Evolutionary conservation across 2,888 invertebrate genomes (phyloP).

Genomic region (Sesia bembeciformis): DNA sequence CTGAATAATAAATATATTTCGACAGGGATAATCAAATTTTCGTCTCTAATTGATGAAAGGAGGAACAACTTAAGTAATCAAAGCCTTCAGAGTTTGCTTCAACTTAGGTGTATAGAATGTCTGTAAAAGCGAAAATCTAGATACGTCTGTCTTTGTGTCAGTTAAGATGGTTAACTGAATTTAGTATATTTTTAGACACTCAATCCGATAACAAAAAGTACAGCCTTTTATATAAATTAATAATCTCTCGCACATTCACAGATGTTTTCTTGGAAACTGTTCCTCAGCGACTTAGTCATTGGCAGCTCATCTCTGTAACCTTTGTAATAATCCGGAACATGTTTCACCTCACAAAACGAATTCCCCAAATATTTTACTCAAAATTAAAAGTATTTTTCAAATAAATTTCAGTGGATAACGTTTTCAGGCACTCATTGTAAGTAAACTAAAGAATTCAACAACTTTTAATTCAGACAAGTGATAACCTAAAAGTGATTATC

Average conservation of each 20-base stretch:
- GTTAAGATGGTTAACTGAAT: no score
- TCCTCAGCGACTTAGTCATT: neutral
- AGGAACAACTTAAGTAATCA: neutral
- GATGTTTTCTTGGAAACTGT: neutral
- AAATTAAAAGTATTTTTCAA: neutral
- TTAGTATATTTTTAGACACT: no score
- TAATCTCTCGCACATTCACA: neutral
- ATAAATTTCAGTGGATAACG: neutral
- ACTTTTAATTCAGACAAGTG: no score
- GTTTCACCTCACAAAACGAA: neutral
- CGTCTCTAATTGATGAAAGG: neutral
- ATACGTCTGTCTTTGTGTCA: no score
- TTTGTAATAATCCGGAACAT: neutral
- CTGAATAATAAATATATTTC: neutral
- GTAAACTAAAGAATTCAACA: no score
- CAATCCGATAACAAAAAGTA: no score
- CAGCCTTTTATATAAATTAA: no score
- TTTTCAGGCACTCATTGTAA: neutral
- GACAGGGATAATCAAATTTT: neutral
- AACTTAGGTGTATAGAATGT: no score
- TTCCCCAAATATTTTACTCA: neutral
- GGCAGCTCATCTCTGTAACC: neutral
- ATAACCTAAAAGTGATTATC: no score
- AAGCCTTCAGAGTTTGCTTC: no score
- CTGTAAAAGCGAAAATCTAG: no score